These are phyloP conservation scores for Drosophila koepferae DNA, from an alignment of 2,888 invertebrate species.

Conservation along the genomic window DNA sequence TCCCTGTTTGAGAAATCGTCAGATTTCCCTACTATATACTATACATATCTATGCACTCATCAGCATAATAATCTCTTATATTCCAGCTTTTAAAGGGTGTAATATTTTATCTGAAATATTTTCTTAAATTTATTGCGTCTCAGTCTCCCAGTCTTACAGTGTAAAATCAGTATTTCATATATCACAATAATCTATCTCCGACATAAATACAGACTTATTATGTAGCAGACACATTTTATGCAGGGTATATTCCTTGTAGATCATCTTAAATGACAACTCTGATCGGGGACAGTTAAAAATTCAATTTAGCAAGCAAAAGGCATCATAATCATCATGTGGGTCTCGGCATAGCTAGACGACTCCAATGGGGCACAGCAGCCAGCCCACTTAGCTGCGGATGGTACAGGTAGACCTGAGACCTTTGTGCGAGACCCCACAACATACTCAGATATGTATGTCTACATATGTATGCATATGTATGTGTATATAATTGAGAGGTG, in stretches of 20 bases:
- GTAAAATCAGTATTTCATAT: neutral
- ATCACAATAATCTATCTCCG: neutral
- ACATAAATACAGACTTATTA: neutral
- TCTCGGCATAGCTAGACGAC: constrained; percentile 54
- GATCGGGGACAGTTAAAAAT: constrained; percentile 46
- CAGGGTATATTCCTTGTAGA: constrained; percentile 39
- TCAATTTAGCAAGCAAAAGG: constrained; percentile 30
- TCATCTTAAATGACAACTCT: constrained; percentile 36
- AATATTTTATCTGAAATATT: too few species aligned
- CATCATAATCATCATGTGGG: constrained; percentile 75
- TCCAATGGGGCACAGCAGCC: constrained; percentile 56
- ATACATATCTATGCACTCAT: too few species aligned
- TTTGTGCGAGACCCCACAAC: constrained; percentile 20
- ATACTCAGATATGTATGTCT: neutral
- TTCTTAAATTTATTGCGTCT: too few species aligned
- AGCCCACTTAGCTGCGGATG: constrained; percentile 72
- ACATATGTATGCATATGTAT: constrained; percentile 2
- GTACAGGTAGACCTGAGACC: constrained; percentile 43
- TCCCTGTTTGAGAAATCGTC: neutral
- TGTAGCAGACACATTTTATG: neutral
- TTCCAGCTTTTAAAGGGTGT: too few species aligned
- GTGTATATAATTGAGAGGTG: constrained; percentile 84
- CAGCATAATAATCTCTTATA: too few species aligned
- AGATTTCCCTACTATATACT: neutral
- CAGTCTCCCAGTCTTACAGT: neutral